Percentiles rank a stretch among this genome's conserved stretches.
Evolutionary conservation across 1,140 invertebrate species (phyloP).

Genomic region (Drosophila funebris): DNA sequence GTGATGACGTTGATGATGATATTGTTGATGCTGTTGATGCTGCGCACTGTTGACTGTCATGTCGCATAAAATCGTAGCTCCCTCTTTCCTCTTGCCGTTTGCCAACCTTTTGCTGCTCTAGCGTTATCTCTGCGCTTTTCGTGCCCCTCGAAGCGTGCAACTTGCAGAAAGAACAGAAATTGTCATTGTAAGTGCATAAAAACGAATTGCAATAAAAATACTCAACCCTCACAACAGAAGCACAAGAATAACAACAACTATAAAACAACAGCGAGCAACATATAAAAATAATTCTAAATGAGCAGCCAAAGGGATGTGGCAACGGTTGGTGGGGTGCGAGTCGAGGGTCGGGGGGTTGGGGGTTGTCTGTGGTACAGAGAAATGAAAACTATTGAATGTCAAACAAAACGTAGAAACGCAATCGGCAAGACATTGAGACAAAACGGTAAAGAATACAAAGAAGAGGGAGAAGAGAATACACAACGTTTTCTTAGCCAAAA

Average conservation of each 20-base stretch:
- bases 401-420: conserved; percentile 72
- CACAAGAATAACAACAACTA: conserved; percentile 32
- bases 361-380: conserved; percentile 46
- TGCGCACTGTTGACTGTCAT: conserved; percentile 52
- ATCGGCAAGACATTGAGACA: conserved; percentile 25
- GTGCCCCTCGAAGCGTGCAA: conserved; percentile 53
- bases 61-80: conserved; percentile 61
- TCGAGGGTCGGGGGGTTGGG: too few relatives aligned
- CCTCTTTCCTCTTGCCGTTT: neutral
- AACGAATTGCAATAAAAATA: conserved; percentile 79
- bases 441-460: conserved; percentile 3
- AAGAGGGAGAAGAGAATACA: conserved; percentile 7
- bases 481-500: conserved; percentile 77
- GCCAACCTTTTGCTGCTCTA: conserved; percentile 23
- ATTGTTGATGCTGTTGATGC: conserved; percentile 1
- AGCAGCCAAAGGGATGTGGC: conserved; percentile 26
- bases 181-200: conserved; percentile 78
- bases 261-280: conserved; percentile 51
- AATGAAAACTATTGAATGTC: conserved; percentile 79
- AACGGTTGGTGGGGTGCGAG: too few relatives aligned
- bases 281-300: conserved; percentile 78
- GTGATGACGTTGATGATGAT: conserved; percentile 3
- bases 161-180: conserved; percentile 27
- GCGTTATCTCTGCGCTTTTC: conserved; percentile 61
- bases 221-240: conserved; percentile 43